Percentiles rank a stretch among this genome's conserved stretches.
These are phyloP conservation scores for Micropterix aruncella DNA, from an alignment of 2,888 invertebrate species.

Conservation along the genomic window DNA sequence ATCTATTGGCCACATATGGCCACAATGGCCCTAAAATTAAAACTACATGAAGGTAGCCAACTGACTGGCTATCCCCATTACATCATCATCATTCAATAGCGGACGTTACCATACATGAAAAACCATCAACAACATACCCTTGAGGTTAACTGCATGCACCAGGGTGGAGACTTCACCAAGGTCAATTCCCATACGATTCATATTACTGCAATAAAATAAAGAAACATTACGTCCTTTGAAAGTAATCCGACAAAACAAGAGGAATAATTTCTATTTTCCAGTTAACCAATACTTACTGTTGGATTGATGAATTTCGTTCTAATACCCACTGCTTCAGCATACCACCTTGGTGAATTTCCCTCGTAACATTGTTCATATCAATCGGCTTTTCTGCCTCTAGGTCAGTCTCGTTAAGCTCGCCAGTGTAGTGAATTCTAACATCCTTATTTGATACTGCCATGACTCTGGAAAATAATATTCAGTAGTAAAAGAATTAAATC, in stretches of 20 bases:
- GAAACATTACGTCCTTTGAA: no score
- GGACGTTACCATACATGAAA: not conserved
- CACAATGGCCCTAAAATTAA: no score
- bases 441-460: constrained; percentile 45
- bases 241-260: no score
- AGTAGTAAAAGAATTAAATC: no score
- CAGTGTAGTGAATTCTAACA: constrained; percentile 28
- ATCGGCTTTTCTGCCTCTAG: constrained; percentile 9
- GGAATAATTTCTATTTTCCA: no score
- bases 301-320: constrained; percentile 36
- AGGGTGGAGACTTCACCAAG: constrained; percentile 51
- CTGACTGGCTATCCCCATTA: no score
- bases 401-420: constrained; percentile 19
- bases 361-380: constrained; percentile 23
- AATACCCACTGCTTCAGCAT: constrained; percentile 32
- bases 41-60: no score
- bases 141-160: constrained; percentile 57
- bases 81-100: no score
- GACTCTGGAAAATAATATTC: no score
- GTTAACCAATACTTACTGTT: constrained; percentile 35
- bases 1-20: no score
- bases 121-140: constrained; percentile 32
- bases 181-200: constrained; percentile 64
- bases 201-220: constrained; percentile 37
- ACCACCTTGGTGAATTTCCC: constrained; percentile 29